Base-by-base conservation (phyloP, 2,113 vertebrate species). In the Sarotherodon lohbergeri region DNA sequence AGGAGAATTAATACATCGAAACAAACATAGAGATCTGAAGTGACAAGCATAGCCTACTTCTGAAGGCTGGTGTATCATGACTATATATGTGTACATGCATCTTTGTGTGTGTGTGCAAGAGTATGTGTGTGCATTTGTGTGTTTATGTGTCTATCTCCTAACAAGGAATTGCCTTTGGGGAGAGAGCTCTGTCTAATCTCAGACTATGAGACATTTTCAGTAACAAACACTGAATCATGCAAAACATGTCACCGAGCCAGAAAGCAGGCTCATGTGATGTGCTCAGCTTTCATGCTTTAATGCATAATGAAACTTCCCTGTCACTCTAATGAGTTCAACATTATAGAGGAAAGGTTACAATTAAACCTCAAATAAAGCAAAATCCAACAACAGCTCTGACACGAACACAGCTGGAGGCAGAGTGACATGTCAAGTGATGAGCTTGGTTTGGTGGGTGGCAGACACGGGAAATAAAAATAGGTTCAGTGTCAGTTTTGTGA, bases 221-320 rank as follows among this genome's bases (percentile, higher is more conserved):
- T 54, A 92, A 93, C 93, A 92, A 91, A 93, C 83, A 87, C 78
- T 91, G 90, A 92, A 86, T 93, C 90, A 90, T 86, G 86, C 86
- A 87, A 79, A 92, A 73, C 88, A 86, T 88, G 91, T 88, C 88
- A 84, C 61, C 17, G 79, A 83, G 84, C 78, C 79, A 85, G 68
- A 5, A 32, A 22, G 46, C 43, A 17, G 78, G 54, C 88, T 92
- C 83, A 87, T 89, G 79, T 84, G 78, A 16, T 5, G 63, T 43
- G 48, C 85, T 84, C 73, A 7, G 57, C 86, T 89, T 88, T 90
- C 90, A 88, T 84, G 90, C 89, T 11, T 84, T 87, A 71, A 89
- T 89, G 90, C 19, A 22, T 85, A 85, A 81, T 83, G 81, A 89
- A 89, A 84, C 41, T n/a, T 88, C 63, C 43, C 34, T 88, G 63